Evolutionary conservation across 2,888 invertebrate species (phyloP).

Genomic region (Euplexia lucipara): DNA sequence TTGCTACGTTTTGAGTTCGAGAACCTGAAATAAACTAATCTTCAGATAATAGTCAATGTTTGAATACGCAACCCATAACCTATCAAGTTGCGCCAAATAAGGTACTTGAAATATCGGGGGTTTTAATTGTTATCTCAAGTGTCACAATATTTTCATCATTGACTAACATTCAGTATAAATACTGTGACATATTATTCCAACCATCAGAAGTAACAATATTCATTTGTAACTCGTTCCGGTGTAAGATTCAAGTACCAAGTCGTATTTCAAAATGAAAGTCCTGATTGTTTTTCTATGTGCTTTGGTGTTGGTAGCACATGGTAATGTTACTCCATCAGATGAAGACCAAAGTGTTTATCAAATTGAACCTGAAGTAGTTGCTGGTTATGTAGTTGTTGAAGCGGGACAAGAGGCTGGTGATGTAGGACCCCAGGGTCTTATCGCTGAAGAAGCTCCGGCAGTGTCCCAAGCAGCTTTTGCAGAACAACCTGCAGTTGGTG

Average conservation of each 20-base stretch:
- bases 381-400: background rate
- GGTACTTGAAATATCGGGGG: background rate
- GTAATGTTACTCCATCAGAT: background rate
- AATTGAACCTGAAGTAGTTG: background rate
- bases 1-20: too few relatives aligned
- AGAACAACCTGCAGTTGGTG: background rate
- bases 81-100: background rate
- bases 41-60: too few relatives aligned
- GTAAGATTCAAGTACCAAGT: slow-evolving; percentile 1
- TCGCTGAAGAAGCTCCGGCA: background rate
- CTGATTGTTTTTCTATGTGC: slow-evolving; percentile 6
- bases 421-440: background rate
- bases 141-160: background rate
- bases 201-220: too few relatives aligned
- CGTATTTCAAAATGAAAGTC: slow-evolving; percentile 14
- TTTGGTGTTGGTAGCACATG: slow-evolving; percentile 13
- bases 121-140: slow-evolving; percentile 12
- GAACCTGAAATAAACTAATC: too few relatives aligned
- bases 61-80: background rate
- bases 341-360: background rate
- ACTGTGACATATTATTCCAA: background rate
- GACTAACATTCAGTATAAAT: slow-evolving; percentile 14
- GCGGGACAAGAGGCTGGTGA: slow-evolving; percentile 5
- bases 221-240: background rate
- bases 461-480: background rate